phyloP scores from a whole-genome alignment of 2,888 invertebrate species.

The Eurytoma californica region DNA sequence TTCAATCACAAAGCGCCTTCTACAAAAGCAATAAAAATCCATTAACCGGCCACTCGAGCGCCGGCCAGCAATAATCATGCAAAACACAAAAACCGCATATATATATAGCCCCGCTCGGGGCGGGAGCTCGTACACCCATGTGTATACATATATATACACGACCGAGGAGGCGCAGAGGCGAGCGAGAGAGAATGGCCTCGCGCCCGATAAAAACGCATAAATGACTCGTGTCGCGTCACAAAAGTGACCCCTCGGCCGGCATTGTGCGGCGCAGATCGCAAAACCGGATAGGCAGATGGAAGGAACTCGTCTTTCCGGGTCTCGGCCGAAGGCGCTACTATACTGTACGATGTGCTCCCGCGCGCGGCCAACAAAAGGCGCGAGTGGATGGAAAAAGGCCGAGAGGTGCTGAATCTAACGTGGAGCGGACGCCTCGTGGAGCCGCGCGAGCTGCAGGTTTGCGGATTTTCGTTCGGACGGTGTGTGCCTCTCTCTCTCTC shows the following conservation, averaged over 20 bases:
- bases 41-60: slow-evolving; percentile 46
- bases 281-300: slow-evolving; percentile 29
- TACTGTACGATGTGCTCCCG: too few species aligned
- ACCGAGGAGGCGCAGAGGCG: too few species aligned
- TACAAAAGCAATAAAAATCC: slow-evolving; percentile 40
- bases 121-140: too few species aligned
- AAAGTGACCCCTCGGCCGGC: slow-evolving; percentile 29
- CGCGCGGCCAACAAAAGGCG: not conserved
- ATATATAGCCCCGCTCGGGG: not conserved
- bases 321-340: not conserved
- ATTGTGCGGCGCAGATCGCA: not conserved
- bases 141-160: too few species aligned
- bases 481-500: slow-evolving; percentile 11
- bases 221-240: slow-evolving; percentile 48
- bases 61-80: slow-evolving; percentile 24
- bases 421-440: too few species aligned
- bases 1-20: slow-evolving; percentile 25
- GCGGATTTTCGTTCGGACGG: slow-evolving; percentile 13
- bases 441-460: not conserved
- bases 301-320: not conserved
- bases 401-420: too few species aligned
- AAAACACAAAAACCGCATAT: slow-evolving; percentile 21
- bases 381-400: not conserved
- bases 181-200: not conserved
- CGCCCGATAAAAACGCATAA: slow-evolving; percentile 40